Conservation (phyloP, 2,797 vertebrate species). For the Buceros bicornis region DNA sequence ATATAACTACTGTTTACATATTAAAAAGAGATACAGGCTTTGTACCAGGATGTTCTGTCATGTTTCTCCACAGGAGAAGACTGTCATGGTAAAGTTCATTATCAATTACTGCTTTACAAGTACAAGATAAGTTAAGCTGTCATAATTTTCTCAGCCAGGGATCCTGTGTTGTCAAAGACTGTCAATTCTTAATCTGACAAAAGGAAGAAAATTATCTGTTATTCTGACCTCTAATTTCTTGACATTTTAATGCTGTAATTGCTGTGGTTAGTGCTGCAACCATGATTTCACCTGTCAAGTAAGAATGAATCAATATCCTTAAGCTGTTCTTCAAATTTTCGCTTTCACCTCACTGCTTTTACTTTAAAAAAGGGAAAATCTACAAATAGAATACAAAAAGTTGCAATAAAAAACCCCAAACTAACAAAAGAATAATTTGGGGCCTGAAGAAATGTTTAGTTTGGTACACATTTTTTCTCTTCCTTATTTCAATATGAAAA, state of each 20-base stretch:
- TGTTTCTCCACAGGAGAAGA: slow-evolving; percentile 89
- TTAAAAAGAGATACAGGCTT: slow-evolving; percentile 86
- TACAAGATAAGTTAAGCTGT: slow-evolving; percentile 90
- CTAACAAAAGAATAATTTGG: background rate
- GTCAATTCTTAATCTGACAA: slow-evolving; percentile 90
- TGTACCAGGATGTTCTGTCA: slow-evolving; percentile 90
- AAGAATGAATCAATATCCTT: slow-evolving; percentile 89
- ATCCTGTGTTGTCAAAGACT: slow-evolving; percentile 85
- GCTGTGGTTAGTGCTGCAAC: slow-evolving; percentile 88
- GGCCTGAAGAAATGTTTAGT: background rate
- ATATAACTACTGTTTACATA: slow-evolving; percentile 90
- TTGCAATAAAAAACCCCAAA: background rate
- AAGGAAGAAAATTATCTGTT: slow-evolving; percentile 88
- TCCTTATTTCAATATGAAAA: background rate
- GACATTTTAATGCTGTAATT: slow-evolving; percentile 95
- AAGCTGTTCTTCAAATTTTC: slow-evolving; percentile 83
- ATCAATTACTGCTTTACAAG: slow-evolving; percentile 89
- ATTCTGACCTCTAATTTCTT: slow-evolving; percentile 92
- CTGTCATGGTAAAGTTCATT: slow-evolving; percentile 90
- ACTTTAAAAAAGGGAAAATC: slow-evolving; percentile 30
- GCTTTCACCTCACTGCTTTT: slow-evolving; percentile 74
- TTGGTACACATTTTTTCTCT: background rate
- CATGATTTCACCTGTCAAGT: slow-evolving; percentile 89
- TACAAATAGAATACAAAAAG: background rate
- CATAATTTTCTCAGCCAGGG: slow-evolving; percentile 86